Percentiles rank a stretch among this genome's conserved stretches.
Evolutionary conservation across 2,888 invertebrate species (phyloP).

Genomic region (Deroplatys truncata): DNA sequence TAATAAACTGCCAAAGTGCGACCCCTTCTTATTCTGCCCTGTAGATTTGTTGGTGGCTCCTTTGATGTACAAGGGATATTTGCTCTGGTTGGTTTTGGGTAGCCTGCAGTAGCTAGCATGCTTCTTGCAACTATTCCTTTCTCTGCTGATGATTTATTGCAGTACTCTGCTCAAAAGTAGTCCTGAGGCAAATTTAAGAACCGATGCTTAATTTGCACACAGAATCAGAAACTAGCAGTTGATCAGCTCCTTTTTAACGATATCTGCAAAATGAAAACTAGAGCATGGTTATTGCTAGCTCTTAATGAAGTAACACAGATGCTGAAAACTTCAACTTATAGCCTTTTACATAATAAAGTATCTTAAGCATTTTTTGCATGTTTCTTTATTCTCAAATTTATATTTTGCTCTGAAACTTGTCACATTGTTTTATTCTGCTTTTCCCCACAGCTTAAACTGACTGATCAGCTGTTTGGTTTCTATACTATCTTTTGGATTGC

Average conservation of each 20-base stretch:
- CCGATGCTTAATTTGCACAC: background rate
- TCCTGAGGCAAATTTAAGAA: background rate
- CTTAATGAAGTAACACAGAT: background rate
- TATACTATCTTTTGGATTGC: background rate
- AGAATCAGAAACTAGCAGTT: background rate
- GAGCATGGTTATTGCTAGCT: background rate
- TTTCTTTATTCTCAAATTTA: background rate
- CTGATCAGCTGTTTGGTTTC: background rate
- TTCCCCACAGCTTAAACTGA: background rate
- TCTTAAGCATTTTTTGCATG: background rate
- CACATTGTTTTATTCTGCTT: background rate
- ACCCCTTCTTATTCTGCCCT: background rate
- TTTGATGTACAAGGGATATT: background rate
- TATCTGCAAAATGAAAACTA: background rate
- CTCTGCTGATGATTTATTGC: background rate
- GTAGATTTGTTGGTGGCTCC: background rate
- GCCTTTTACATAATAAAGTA: background rate
- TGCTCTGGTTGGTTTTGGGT: background rate
- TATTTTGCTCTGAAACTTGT: background rate
- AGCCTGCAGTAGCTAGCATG: background rate
- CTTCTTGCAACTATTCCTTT: constrained; percentile 4
- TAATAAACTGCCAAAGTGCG: constrained; percentile 46
- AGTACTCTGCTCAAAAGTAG: background rate
- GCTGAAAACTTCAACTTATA: background rate
- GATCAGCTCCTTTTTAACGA: background rate